Evolutionary conservation across 2,113 vertebrate species (phyloP), one percentile per base, ranked within the genome.

Genomic region (Noturus placidus): DNA sequence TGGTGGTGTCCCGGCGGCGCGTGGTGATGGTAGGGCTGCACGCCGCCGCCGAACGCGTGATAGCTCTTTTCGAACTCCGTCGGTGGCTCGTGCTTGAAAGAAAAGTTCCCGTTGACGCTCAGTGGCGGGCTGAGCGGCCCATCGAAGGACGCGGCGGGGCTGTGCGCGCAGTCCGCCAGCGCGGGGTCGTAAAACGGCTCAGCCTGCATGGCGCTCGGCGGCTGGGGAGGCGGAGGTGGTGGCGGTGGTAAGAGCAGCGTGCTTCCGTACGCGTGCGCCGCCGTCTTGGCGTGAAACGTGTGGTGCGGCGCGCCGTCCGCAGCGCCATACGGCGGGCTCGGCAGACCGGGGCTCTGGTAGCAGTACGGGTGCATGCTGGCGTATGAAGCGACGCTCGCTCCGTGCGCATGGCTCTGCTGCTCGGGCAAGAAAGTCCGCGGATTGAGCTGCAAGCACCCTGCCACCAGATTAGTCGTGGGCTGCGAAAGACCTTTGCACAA

Each of bases 401-500:
- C 92, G 86, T 95, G 97, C 94, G 92, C 95, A 90, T 97, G 95
- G 52, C 94, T 97, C 96, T 99, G 97, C 92, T 99, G 98, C 0
- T 85, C 84, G 27, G 98, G 98, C 5, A 99, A 95, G 93, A 99
- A 99, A 85, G 97, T 99, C 93, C 98, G 95, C 65, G 98, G 97
- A 84, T 99, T 99, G 69, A 99, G 96, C 94, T 99, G 98, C 86
- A 99, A 95, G 91, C 98, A 99, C 89, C 98, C 98, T 0, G 98
- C 98, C 57, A 99, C 98, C 88, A 99, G 93, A 93, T 99, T 99
- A 83, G 98, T 98, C 90, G 98, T 99, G 79, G 98, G 98, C 91
- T 99, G 98, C n/a, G 98, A 99, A 84, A 99, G 93, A 87, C 98
- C 98, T 93, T 99, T 99, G 94, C 98, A 99, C 88, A 99, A 96